These are phyloP conservation scores for Pimpla rufipes DNA, from an alignment of 2,888 invertebrate species.

Conservation along the genomic window DNA sequence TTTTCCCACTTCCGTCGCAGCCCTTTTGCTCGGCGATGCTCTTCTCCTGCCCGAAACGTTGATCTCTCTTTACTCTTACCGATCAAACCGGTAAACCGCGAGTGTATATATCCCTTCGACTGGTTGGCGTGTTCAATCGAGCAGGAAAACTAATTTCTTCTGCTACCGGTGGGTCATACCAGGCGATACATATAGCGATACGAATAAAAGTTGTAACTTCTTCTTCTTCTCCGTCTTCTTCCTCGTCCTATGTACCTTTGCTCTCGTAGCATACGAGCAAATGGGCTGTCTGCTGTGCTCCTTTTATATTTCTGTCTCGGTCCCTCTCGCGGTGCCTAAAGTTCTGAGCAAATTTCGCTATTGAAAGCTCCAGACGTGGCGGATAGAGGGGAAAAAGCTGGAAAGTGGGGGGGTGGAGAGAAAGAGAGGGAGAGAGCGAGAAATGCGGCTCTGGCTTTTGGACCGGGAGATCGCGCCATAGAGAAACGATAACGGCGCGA, in stretches of 20 bases:
- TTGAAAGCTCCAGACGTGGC: slow-evolving; percentile 13
- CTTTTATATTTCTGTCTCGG: slow-evolving; percentile 17
- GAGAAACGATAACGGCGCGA: slow-evolving; percentile 55
- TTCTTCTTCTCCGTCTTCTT: slow-evolving; percentile 11
- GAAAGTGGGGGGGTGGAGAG: too few species aligned
- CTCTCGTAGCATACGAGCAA: slow-evolving; percentile 36
- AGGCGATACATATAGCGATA: slow-evolving; percentile 10
- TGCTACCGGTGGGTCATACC: not conserved
- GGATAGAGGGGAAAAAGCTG: slow-evolving; percentile 10
- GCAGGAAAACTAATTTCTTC: slow-evolving; percentile 39
- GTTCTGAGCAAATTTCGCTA: slow-evolving; percentile 30
- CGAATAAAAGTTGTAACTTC: slow-evolving; percentile 53
- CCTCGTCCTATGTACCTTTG: slow-evolving; percentile 13
- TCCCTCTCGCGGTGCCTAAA: slow-evolving; percentile 11
- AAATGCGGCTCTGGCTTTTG: slow-evolving; percentile 24
- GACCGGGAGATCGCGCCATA: slow-evolving; percentile 52
- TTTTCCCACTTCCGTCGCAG: not conserved
- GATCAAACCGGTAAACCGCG: slow-evolving; percentile 1
- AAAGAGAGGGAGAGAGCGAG: not conserved
- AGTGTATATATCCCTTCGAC: not conserved
- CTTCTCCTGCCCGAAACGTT: not conserved
- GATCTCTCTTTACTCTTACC: not conserved
- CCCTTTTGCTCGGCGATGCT: not conserved
- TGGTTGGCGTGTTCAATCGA: not conserved
- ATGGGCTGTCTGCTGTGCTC: slow-evolving; percentile 35